Percentiles rank a stretch among this genome's conserved stretches.
phyloP scores from a whole-genome alignment of 2,888 invertebrate species.

The Eustalomyia histrio region DNA sequence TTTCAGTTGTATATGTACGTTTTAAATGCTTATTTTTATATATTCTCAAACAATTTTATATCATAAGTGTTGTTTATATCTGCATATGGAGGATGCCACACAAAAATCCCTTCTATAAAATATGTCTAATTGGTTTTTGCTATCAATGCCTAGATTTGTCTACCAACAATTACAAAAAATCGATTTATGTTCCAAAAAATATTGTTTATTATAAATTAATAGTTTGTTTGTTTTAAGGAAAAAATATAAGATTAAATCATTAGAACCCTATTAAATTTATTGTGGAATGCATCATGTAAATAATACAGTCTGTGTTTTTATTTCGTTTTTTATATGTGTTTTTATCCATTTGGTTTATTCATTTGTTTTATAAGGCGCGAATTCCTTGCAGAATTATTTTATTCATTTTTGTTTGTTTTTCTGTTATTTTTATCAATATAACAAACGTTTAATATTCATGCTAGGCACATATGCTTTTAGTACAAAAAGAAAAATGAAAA shows the following conservation, averaged over 20 bases:
- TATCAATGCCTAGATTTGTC: too few species aligned
- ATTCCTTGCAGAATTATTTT: conserved; percentile 35
- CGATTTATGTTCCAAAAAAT: too few species aligned
- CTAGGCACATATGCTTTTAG: conserved; percentile 49
- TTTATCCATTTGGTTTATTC: conserved; percentile 4
- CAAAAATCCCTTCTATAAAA: too few species aligned
- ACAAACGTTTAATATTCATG: conserved; percentile 40
- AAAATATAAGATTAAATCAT: too few species aligned
- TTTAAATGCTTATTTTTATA: neutral
- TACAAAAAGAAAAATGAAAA: conserved; percentile 47
- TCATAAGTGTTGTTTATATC: conserved; percentile 26
- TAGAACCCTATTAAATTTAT: too few species aligned
- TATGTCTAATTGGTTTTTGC: too few species aligned
- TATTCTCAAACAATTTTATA: conserved; percentile 6
- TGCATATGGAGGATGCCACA: neutral
- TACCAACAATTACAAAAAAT: too few species aligned
- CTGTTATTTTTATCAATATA: conserved; percentile 20
- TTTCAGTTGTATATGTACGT: neutral
- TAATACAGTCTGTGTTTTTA: too few species aligned
- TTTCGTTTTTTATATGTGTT: neutral
- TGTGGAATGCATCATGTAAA: too few species aligned
- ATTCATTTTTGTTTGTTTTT: conserved; percentile 22
- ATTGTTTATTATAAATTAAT: too few species aligned
- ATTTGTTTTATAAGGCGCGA: conserved; percentile 28
- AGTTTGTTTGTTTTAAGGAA: too few species aligned